Evolutionary conservation across 1,140 invertebrate genomes (phyloP).

Genomic region (Cherax destructor): DNA sequence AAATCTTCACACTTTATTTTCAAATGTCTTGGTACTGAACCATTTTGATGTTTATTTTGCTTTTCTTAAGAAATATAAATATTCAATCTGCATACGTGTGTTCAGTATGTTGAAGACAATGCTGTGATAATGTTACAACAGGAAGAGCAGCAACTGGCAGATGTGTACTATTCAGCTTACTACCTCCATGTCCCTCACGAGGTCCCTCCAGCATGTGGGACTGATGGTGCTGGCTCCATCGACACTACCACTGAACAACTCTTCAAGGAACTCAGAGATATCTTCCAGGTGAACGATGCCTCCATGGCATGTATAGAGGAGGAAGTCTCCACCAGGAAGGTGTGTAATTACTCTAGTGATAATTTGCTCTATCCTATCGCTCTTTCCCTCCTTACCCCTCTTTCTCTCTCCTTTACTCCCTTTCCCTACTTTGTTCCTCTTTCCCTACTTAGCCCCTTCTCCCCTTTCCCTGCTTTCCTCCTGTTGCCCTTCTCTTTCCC

Average conservation of each 20-base stretch:
- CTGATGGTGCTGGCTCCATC: not conserved
- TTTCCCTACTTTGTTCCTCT: too few relatives aligned
- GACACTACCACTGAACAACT: not conserved
- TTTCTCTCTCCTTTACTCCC: too few relatives aligned
- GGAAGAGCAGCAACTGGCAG: not conserved
- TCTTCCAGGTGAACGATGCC: constrained; percentile 5
- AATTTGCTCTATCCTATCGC: too few relatives aligned
- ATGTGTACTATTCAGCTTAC: constrained; percentile 9
- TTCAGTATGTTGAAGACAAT: too few relatives aligned
- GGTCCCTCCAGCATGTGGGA: not conserved
- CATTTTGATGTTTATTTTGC: too few relatives aligned
- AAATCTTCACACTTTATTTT: too few relatives aligned
- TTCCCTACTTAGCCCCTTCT: too few relatives aligned
- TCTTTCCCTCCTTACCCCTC: too few relatives aligned
- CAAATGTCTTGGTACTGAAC: too few relatives aligned
- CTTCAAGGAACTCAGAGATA: not conserved
- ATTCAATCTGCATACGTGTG: too few relatives aligned
- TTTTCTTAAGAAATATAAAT: too few relatives aligned
- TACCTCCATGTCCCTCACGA: not conserved
- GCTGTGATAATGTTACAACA: not conserved
- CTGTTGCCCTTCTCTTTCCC: not conserved
- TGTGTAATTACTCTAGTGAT: not conserved
- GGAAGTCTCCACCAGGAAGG: not conserved
- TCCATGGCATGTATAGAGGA: not conserved
- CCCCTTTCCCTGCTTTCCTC: not conserved